A percentile compares a stretch with the other conserved stretches of the same genome.
phyloP scores from a whole-genome alignment of 2,888 invertebrate genomes.

The Conomelus anceps region DNA sequence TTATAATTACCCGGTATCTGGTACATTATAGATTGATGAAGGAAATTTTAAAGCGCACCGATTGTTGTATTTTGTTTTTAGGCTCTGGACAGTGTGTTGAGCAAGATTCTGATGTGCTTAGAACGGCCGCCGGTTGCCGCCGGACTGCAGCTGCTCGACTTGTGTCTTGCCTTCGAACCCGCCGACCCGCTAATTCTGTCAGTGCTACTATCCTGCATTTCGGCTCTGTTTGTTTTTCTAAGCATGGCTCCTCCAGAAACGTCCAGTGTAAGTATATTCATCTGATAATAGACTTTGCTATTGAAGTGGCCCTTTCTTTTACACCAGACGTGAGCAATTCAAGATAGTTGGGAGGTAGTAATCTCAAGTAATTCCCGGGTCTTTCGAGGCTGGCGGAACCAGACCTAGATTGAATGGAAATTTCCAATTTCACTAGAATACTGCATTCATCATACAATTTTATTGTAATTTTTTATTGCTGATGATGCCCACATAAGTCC shows the following conservation, averaged over 20 bases:
- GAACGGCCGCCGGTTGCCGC: conserved; percentile 68
- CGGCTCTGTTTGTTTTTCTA: conserved; percentile 83
- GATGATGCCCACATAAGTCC: too few relatives aligned
- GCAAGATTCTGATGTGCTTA: conserved; percentile 63
- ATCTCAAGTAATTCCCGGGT: too few relatives aligned
- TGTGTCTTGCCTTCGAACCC: conserved; percentile 68
- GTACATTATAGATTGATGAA: too few relatives aligned
- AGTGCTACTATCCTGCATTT: conserved; percentile 81
- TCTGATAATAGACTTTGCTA: neutral
- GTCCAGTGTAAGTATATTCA: conserved; percentile 28
- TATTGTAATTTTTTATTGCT: too few relatives aligned
- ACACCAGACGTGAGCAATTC: neutral
- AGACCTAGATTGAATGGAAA: too few relatives aligned
- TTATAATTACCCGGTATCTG: too few relatives aligned
- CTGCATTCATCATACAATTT: neutral
- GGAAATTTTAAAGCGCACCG: too few relatives aligned
- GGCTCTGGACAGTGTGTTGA: conserved; percentile 75
- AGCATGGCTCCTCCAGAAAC: conserved; percentile 65
- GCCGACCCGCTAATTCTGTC: conserved; percentile 76
- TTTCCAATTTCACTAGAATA: too few relatives aligned
- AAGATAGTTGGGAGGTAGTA: neutral
- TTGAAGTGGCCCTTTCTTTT: neutral
- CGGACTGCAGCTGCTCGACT: conserved; percentile 69
- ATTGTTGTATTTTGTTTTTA: conserved; percentile 39
- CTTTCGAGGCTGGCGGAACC: too few relatives aligned